Conservation (phyloP, 1,140 invertebrate species). For the Zaprionus africanus region DNA sequence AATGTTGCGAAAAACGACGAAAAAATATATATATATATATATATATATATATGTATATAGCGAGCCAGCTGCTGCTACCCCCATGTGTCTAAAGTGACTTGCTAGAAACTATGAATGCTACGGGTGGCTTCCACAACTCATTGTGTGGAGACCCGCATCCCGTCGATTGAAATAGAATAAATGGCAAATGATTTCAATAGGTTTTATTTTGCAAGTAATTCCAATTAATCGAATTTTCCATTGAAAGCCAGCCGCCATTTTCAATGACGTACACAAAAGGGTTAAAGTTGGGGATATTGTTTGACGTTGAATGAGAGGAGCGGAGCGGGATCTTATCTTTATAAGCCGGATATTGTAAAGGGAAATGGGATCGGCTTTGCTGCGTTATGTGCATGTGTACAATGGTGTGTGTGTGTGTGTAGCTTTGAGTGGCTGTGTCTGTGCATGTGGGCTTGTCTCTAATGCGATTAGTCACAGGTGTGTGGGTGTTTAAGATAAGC, state of each 20-base stretch:
- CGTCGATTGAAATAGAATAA: slow-evolving; percentile 31
- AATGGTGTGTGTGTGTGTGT: too few species aligned
- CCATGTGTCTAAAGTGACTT: slow-evolving; percentile 69
- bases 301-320: background rate
- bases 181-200: slow-evolving; percentile 53
- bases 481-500: background rate
- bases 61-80: slow-evolving; percentile 67
- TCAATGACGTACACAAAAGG: slow-evolving; percentile 2
- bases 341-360: background rate
- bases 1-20: slow-evolving; percentile 63
- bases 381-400: too few species aligned
- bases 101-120: slow-evolving; percentile 57
- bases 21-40: background rate
- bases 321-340: background rate
- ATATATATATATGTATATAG: slow-evolving; percentile 6
- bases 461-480: background rate
- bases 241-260: slow-evolving; percentile 21
- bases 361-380: background rate
- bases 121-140: slow-evolving; percentile 69
- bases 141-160: slow-evolving; percentile 42
- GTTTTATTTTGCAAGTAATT: slow-evolving; percentile 70
- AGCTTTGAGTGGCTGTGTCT: background rate
- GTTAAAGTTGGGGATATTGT: background rate
- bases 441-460: background rate
- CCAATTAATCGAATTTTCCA: slow-evolving; percentile 73